Conservation (phyloP, 1,140 invertebrate species). For the Drosophila guanche region DNA sequence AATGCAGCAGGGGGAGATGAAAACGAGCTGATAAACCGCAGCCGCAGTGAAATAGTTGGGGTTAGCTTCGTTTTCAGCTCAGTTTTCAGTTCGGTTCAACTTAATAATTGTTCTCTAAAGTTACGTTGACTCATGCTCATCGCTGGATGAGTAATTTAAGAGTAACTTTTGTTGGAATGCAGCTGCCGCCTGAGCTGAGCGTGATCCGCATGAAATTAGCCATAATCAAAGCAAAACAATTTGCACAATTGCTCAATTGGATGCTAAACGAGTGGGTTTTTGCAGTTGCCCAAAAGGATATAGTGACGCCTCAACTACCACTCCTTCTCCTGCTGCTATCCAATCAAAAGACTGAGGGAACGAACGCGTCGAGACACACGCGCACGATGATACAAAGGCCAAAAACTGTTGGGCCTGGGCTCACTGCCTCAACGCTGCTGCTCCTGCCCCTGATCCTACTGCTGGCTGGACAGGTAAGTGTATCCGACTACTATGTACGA, state of each 20-base stretch:
- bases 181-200: constrained; percentile 42
- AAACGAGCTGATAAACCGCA: constrained; percentile 54
- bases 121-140: constrained; percentile 47
- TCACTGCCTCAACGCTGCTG: constrained; percentile 15
- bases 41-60: constrained; percentile 1
- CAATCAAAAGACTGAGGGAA: constrained; percentile 66
- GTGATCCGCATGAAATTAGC: constrained; percentile 69
- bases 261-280: constrained; percentile 62
- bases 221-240: constrained; percentile 57
- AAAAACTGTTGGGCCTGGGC: constrained; percentile 17
- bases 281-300: constrained; percentile 61
- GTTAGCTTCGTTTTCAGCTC: too few species aligned
- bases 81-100: neutral
- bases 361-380: constrained; percentile 32
- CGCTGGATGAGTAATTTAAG: constrained; percentile 57
- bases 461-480: constrained; percentile 66
- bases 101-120: constrained; percentile 43
- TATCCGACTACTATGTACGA: too few species aligned
- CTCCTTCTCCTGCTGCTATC: too few species aligned
- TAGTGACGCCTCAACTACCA: neutral
- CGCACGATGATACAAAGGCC: constrained; percentile 51
- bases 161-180: constrained; percentile 17
- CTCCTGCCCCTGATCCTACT: constrained; percentile 51
- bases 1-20: constrained; percentile 48
- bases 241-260: constrained; percentile 39